Base-by-base conservation (phyloP, 2,888 invertebrate genomes). In the Ectropis crepuscularia region DNA sequence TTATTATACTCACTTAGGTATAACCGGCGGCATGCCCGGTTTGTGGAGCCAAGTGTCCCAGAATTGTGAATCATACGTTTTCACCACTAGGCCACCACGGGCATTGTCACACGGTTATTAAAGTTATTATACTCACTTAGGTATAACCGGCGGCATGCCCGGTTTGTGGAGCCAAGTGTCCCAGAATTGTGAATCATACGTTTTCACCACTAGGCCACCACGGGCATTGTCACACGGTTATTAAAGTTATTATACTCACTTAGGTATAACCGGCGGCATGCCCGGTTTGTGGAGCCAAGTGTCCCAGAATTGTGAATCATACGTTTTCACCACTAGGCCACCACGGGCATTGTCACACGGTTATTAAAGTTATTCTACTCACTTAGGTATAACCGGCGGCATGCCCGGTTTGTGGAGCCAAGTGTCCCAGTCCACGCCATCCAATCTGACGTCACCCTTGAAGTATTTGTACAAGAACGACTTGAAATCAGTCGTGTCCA, bases 61-160 rank as follows among this genome's bases (percentile, higher is more conserved):
- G n/a, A n/a, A n/a, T n/a, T n/a, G n/a, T n/a, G n/a, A n/a, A n/a
- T n/a, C n/a, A n/a, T n/a, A n/a, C n/a, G n/a, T n/a, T n/a, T n/a
- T n/a, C n/a, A n/a, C n/a, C n/a, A n/a, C n/a, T n/a, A n/a, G n/a
- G n/a, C n/a, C n/a, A n/a, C n/a, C n/a, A n/a, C n/a, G n/a, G n/a
- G n/a, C n/a, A n/a, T n/a, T n/a, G n/a, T n/a, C n/a, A n/a, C n/a
- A n/a, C n/a, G n/a, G n/a, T n/a, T n/a, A n/a, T n/a, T n/a, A n/a
- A n/a, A n/a, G n/a, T n/a, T n/a, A n/a, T n/a, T n/a, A n/a, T 28
- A 51, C 92, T 89, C 94, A 98, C 94, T 95, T 88, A 6, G 98
- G 98, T 78, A 97, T 96, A 12, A 96, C 91, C 0, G 96, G 96
- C 0, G 99, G 99, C 97, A 99, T 97, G 58, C 99, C 99, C 51